Base-by-base conservation (phyloP, 2,888 invertebrate genomes). In the Machimus atricapillus region DNA sequence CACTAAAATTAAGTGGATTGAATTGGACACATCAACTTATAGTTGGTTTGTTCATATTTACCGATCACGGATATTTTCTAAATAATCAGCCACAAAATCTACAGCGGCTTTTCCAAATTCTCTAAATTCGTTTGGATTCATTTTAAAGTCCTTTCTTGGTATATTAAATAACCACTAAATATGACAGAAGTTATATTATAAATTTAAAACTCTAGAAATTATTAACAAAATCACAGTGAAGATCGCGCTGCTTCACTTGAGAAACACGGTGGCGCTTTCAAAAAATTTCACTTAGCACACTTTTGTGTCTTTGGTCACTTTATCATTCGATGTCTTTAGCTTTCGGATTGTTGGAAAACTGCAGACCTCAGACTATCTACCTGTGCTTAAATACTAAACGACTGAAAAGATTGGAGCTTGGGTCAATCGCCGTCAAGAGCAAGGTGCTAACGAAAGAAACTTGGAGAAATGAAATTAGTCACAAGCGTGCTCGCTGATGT, bases 81-180 rank as follows among this genome's bases (percentile, higher is more conserved):
- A 93, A 92, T 99, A 98, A 92, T 98, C 96, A n/a, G 97, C 97
- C 43, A 99, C 95, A 91, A 97, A 96, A 92, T 98, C 98, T 88
- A 98, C 95, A 88, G 97, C 95, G 40, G 97, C 97, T 91, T 96
- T 97, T 46, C 97, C 98, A 91, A 97, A 97, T 90, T 96, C 95
- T 88, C 96, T 94, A 93, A 97, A 97, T 91, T 97, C 94, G 90
- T 95, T 93, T 37, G 94, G 94, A 92, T 97, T 95, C 97, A 97
- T 97, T 90, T 91, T 92, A 52, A 66, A 66, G 3, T 27, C 27
- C 66, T 66, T 23, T 9, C 2, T 66, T 12, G 12, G 9, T 66
- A 12, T 66, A n/a, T 56, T 27, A 27, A 7, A 34, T 4, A 66
- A 27, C 5, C 66, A 27, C 27, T 23, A 12, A 66, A 66, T 12